phyloP scores from a whole-genome alignment of 2,888 invertebrate genomes.

The Morpho helenor region DNA sequence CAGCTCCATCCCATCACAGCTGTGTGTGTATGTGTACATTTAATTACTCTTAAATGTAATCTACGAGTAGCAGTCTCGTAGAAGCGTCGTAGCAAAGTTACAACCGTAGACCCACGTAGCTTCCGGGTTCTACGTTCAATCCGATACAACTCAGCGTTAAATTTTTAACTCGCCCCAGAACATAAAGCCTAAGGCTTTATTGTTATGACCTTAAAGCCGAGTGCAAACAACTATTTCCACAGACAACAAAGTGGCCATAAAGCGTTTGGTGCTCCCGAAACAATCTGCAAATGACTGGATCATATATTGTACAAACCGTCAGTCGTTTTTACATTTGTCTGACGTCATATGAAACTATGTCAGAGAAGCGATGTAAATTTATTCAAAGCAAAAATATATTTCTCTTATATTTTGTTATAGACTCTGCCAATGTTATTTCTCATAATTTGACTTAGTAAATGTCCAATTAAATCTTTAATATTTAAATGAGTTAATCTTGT shows the following conservation, averaged over 20 bases:
- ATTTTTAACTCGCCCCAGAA: constrained; percentile 23
- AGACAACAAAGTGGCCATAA: constrained; percentile 19
- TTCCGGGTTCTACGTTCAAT: constrained; percentile 8
- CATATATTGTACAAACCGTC: neutral
- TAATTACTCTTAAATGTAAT: no score
- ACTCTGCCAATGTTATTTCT: no score
- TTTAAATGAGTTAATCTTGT: no score
- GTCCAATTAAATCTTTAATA: no score
- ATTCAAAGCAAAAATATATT: no score
- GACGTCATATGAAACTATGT: no score
- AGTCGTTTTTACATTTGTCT: no score
- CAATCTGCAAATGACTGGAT: constrained; percentile 28
- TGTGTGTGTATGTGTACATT: no score
- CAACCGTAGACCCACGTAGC: constrained; percentile 17
- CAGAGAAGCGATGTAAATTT: no score
- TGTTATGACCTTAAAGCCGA: constrained; percentile 19
- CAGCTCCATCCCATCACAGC: no score
- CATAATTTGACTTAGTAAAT: no score
- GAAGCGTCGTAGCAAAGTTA: constrained; percentile 14
- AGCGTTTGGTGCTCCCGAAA: constrained; percentile 26
- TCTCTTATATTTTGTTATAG: no score
- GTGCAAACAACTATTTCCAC: constrained; percentile 4
- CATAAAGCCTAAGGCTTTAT: constrained; percentile 13
- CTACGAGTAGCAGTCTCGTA: constrained; percentile 6
- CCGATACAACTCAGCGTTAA: constrained; percentile 18